Evolutionary conservation across 1,140 invertebrate species (phyloP), one percentile per base, ranked within the genome.

Genomic region (Maniola jurtina): DNA sequence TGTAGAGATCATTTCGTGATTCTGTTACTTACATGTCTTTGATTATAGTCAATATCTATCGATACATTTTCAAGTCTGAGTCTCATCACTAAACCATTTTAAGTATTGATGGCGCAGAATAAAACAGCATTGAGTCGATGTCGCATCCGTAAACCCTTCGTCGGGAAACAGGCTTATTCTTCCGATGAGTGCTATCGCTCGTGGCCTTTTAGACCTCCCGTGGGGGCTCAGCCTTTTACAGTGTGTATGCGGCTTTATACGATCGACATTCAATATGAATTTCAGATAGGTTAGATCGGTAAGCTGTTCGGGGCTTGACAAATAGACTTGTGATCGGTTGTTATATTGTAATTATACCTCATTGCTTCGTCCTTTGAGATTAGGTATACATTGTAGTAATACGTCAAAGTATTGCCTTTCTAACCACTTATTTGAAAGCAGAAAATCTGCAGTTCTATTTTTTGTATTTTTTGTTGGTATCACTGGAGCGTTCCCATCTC

Each of bases 161-260:
- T 83, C 81, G 86, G 84, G 84, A 90, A 90, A 90, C 88, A 88
- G 81, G 88, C 88, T 90, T 90, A 90, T 88, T 86, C 86, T 79
- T 74, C 68, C 84, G 84, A 90, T 88, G 88, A 88, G 88, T 88
- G 86, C 84, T 84, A 87, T 86, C 83, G 80, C 78, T 82, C 76
- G 68, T 81, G 81, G 78, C 82, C 81, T 84, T 79, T 84, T 75
- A 80, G 79, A 71, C 70, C 75, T 81, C 82, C 80, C 84, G 73
- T 71, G 83, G 84, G 85, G 80, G 75, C 77, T 83, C 75, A 84
- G 83, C 84, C 85, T 87, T 88, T 88, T 87, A 88, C 84, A 83
- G 78, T 77, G 80, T 87, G 79, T 85, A 83, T 79, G 68, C 78
- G 72, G 73, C 83, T 87, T 84, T 86, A 85, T 83, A 69, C 76